Conservation (phyloP, 1,140 invertebrate genomes). For the Odontomachus brunneus region DNA sequence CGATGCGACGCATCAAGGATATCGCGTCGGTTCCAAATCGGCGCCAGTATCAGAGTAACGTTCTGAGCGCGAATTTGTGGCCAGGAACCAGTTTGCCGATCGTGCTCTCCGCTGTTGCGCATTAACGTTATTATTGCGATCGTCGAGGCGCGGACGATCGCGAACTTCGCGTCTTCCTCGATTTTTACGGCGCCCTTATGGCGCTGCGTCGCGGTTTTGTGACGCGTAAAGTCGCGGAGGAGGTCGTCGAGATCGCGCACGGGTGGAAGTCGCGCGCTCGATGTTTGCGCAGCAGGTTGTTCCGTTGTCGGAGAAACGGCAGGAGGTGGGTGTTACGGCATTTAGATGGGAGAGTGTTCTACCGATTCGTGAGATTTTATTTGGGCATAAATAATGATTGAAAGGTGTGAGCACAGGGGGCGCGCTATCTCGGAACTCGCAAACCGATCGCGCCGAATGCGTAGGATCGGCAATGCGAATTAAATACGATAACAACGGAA, state of each 20-base stretch:
- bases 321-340: slow-evolving; percentile 25
- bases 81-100: slow-evolving; percentile 39
- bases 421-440: neutral
- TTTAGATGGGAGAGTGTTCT: slow-evolving; percentile 22
- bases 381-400: slow-evolving; percentile 17
- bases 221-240: slow-evolving; percentile 27
- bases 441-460: neutral
- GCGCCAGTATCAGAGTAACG: no score
- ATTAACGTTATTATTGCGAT: slow-evolving; percentile 49
- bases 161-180: slow-evolving; percentile 29
- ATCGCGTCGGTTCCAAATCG: no score
- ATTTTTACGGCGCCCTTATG: slow-evolving; percentile 35
- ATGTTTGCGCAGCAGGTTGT: slow-evolving; percentile 34
- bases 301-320: neutral
- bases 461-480: neutral
- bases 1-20: no score
- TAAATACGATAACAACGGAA: neutral
- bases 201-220: neutral
- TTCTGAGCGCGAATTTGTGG: slow-evolving; percentile 6
- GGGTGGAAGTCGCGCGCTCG: slow-evolving; percentile 15
- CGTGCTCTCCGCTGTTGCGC: neutral
- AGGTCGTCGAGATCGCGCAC: no score
- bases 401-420: neutral
- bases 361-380: slow-evolving; percentile 26
- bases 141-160: slow-evolving; percentile 26